A percentile compares a stretch with the other conserved stretches of the same genome.
Conservation (phyloP, 2,797 vertebrate species). For the Masticophis lateralis region DNA sequence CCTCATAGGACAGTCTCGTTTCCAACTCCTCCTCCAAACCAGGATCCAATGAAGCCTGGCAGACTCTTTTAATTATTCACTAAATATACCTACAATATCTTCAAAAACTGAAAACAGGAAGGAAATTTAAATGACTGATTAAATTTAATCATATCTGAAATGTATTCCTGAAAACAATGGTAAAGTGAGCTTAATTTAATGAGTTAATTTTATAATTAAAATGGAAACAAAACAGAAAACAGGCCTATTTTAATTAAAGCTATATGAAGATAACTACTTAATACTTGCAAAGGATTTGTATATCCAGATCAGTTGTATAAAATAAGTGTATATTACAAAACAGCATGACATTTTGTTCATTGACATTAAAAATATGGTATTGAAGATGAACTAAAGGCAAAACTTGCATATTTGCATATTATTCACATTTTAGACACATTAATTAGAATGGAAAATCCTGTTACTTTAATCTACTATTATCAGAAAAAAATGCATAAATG, state of each 20-base stretch:
- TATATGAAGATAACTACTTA: not conserved
- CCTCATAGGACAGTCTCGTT: too few species aligned
- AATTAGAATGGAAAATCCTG: not conserved
- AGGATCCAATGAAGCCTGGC: too few species aligned
- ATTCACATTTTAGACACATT: not conserved
- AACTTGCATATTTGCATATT: not conserved
- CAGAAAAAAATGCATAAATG: not conserved
- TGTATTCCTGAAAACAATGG: not conserved
- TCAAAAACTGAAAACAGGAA: not conserved
- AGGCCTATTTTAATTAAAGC: not conserved
- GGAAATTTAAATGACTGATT: not conserved
- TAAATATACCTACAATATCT: conserved; percentile 33
- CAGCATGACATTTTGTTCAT: not conserved
- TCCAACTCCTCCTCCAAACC: too few species aligned
- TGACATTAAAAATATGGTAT: not conserved
- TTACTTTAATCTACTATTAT: not conserved
- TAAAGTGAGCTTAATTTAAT: not conserved
- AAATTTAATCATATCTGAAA: not conserved
- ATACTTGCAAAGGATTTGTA: not conserved
- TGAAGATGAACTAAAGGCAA: not conserved
- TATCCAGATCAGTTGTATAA: too few species aligned
- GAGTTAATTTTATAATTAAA: not conserved
- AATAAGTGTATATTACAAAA: not conserved
- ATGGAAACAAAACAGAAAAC: too few species aligned
- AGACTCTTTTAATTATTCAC: conserved; percentile 60